A percentile compares a stretch with the other conserved stretches of the same genome.
These are phyloP conservation scores for Mesoligia furuncula DNA, from an alignment of 2,888 invertebrate species.

Conservation along the genomic window DNA sequence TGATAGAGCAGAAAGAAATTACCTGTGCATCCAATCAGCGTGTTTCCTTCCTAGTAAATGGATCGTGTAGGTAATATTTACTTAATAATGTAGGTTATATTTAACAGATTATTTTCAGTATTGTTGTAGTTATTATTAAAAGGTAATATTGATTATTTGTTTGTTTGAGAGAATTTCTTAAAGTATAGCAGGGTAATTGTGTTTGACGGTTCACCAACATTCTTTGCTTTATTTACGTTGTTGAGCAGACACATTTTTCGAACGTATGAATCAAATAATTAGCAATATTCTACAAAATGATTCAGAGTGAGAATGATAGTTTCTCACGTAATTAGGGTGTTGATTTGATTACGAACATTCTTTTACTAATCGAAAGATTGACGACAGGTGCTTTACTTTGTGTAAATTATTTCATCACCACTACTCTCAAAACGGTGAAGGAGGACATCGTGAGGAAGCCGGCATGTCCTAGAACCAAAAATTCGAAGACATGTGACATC, in stretches of 20 bases:
- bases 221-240: no score
- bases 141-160: not conserved
- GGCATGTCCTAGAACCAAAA: no score
- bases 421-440: no score
- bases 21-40: not conserved
- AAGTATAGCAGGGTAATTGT: no score
- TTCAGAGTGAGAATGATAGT: not conserved
- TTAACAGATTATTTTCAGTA: not conserved
- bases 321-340: not conserved
- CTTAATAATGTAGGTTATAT: not conserved
- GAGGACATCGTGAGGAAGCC: no score
- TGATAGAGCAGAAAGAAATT: conserved; percentile 22
- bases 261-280: not conserved
- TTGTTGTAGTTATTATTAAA: not conserved
- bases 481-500: no score
- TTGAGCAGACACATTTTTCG: no score
- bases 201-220: no score
- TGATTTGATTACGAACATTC: not conserved
- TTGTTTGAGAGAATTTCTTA: not conserved
- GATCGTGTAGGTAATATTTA: not conserved
- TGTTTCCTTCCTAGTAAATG: conserved; percentile 1
- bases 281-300: not conserved
- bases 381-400: no score
- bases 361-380: not conserved
- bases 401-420: no score